Evolutionary conservation across 2,888 invertebrate genomes (phyloP).

Genomic region (Piscicola geometra): DNA sequence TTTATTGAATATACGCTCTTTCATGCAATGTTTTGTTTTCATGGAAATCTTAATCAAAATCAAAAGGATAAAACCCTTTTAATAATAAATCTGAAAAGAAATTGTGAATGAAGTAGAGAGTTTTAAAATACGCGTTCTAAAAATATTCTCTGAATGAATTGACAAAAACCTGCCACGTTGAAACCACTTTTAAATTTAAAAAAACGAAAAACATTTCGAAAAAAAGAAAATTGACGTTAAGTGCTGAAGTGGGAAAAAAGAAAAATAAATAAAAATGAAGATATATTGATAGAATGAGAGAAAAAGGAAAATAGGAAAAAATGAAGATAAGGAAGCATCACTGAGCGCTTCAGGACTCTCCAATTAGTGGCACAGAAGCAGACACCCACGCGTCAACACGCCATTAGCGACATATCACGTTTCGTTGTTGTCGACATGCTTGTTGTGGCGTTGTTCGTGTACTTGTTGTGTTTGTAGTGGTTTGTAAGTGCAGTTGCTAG

Average conservation of each 20-base stretch:
- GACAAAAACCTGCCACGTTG: too few relatives aligned
- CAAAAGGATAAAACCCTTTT: too few relatives aligned
- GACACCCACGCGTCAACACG: constrained; percentile 11
- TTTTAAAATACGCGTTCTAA: too few relatives aligned
- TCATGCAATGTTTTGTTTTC: too few relatives aligned
- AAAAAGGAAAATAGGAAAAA: constrained; percentile 5
- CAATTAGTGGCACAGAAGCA: neutral
- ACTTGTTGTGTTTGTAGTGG: neutral
- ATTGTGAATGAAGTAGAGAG: too few relatives aligned
- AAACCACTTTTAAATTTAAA: too few relatives aligned
- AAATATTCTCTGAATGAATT: too few relatives aligned
- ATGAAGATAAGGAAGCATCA: neutral
- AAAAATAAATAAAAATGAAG: neutral
- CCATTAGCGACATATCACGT: constrained; percentile 11
- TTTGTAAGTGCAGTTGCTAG: neutral
- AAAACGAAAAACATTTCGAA: neutral
- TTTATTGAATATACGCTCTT: too few relatives aligned
- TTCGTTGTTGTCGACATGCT: neutral
- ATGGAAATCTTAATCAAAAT: too few relatives aligned
- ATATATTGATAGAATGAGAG: neutral
- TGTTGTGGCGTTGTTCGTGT: neutral
- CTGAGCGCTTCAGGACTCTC: neutral
- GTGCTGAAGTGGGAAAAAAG: neutral
- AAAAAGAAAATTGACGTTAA: neutral
- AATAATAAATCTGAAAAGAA: too few relatives aligned